Percentiles rank a stretch among this genome's conserved stretches.
Evolutionary conservation across 2,888 invertebrate genomes (phyloP).

Genomic region (Alloplasta piceator): DNA sequence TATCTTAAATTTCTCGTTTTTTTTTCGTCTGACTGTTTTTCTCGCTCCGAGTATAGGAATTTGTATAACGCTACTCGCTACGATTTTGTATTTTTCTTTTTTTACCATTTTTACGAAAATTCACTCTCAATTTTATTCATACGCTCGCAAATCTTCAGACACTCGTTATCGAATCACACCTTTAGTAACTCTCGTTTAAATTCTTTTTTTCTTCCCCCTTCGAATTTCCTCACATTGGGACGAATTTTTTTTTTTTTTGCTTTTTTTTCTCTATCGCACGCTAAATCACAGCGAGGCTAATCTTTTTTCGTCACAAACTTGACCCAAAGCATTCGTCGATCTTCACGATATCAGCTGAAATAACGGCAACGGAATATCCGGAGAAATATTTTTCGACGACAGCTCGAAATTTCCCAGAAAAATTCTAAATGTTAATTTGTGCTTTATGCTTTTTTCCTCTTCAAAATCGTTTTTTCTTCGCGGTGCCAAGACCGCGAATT

Average conservation of each 20-base stretch:
- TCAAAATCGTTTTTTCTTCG: background rate
- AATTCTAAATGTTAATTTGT: slow-evolving; percentile 59
- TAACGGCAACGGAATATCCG: background rate
- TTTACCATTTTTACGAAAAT: slow-evolving; percentile 7
- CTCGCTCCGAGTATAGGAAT: slow-evolving; percentile 49
- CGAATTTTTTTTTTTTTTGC: background rate
- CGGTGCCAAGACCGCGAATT: too few species aligned
- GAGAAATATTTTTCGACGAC: background rate
- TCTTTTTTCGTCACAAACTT: background rate
- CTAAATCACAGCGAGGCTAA: slow-evolving; percentile 3
- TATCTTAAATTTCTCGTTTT: slow-evolving; percentile 70
- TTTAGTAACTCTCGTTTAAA: slow-evolving; percentile 57
- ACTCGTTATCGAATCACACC: slow-evolving; percentile 63
- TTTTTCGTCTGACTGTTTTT: slow-evolving; percentile 44
- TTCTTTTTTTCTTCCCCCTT: slow-evolving; percentile 19
- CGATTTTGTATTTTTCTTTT: slow-evolving; percentile 26
- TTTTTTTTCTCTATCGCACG: background rate
- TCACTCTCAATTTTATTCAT: slow-evolving; percentile 42
- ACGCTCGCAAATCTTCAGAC: slow-evolving; percentile 11
- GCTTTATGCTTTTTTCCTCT: slow-evolving; percentile 46
- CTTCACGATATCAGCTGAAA: too few species aligned
- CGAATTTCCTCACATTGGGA: slow-evolving; percentile 7
- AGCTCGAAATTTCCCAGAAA: background rate
- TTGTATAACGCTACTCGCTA: slow-evolving; percentile 42
- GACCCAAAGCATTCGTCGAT: too few species aligned